A percentile compares a stretch with the other conserved stretches of the same genome.
phyloP scores from a whole-genome alignment of 2,888 invertebrate genomes.

The Ommatoiulus sabulosus region DNA sequence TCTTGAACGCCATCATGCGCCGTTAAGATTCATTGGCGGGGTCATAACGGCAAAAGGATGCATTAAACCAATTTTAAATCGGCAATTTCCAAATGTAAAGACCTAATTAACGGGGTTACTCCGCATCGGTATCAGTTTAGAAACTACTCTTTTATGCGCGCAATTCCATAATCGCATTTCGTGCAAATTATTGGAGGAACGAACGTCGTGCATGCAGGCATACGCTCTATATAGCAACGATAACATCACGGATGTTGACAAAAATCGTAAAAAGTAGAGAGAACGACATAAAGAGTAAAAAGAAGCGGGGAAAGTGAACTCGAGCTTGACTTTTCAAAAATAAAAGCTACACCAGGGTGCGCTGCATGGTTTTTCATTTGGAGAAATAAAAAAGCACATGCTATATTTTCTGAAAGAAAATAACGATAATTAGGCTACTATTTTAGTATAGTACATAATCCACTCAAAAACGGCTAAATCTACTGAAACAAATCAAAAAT shows the following conservation, averaged over 20 bases:
- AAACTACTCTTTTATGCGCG: conserved; percentile 24
- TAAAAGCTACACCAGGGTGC: conserved; percentile 40
- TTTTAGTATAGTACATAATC: conserved; percentile 25
- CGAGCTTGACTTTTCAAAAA: background rate
- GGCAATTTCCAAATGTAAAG: conserved; percentile 36
- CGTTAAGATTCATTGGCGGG: background rate
- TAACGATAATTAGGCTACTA: conserved; percentile 43
- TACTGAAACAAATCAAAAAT: conserved; percentile 40
- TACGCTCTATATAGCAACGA: background rate
- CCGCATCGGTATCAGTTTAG: background rate
- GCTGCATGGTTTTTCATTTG: conserved; percentile 39
- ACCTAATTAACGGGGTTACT: conserved; percentile 16
- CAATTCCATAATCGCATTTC: conserved; percentile 40
- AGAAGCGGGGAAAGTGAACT: conserved; percentile 13
- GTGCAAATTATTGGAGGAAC: conserved; percentile 12
- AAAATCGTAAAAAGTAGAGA: background rate
- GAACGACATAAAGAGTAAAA: background rate
- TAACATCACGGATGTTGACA: conserved; percentile 21
- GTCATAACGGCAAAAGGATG: conserved; percentile 14
- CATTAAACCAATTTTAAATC: conserved; percentile 36
- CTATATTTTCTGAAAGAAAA: conserved; percentile 26
- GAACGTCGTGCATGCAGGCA: background rate
- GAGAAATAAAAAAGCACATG: conserved; percentile 43
- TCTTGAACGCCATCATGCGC: background rate
- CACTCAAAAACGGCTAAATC: conserved; percentile 31